Evolutionary conservation across 2,797 vertebrate species (phyloP).

Genomic region (Crocodylus rhombifer): DNA sequence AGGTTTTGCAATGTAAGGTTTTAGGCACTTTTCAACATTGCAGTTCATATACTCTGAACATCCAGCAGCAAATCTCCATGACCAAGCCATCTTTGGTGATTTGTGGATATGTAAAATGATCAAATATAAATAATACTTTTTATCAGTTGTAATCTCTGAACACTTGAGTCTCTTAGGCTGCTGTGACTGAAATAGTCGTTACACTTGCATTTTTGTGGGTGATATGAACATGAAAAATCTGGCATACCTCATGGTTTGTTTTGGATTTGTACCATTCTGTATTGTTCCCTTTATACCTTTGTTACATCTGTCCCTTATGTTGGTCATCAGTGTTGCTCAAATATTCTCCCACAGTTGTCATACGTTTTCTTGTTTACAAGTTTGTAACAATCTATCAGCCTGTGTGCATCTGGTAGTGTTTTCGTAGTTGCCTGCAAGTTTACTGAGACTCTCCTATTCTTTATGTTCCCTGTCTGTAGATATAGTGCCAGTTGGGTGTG

Average conservation of each 20-base stretch:
- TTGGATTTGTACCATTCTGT: background rate
- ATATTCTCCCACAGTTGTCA: rapidly evolving
- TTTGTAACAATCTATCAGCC: background rate
- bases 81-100: background rate
- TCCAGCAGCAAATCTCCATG: background rate
- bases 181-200: background rate
- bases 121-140: too few relatives aligned
- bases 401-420: rapidly evolving
- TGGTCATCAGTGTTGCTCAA: rapidly evolving
- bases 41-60: too few relatives aligned
- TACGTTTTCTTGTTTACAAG: background rate
- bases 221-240: too few relatives aligned
- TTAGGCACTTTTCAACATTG: too few relatives aligned
- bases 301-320: background rate
- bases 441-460: background rate
- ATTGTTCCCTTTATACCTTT: background rate
- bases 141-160: background rate
- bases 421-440: background rate
- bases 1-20: too few relatives aligned
- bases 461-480: rapidly evolving
- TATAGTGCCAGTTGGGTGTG: rapidly evolving
- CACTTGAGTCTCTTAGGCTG: background rate
- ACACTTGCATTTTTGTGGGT: background rate
- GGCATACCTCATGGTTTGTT: background rate
- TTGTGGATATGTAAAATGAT: background rate